These are phyloP conservation scores for Agonum fuliginosum DNA, from an alignment of 2,888 invertebrate genomes.

Conservation along the genomic window DNA sequence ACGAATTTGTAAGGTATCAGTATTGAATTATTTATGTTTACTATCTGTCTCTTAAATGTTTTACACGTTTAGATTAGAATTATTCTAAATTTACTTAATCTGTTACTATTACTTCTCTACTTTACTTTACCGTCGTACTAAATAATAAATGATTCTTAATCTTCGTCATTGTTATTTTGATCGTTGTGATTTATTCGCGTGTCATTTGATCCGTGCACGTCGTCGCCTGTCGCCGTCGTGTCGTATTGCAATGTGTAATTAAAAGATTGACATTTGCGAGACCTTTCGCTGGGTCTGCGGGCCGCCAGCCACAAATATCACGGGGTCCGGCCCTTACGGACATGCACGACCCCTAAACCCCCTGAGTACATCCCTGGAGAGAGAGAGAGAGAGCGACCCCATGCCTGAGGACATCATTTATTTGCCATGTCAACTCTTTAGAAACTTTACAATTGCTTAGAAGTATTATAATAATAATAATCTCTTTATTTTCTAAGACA, in stretches of 20 bases:
- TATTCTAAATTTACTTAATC: too few species aligned
- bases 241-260: conserved; percentile 63
- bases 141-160: conserved; percentile 2
- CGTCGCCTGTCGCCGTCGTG: neutral
- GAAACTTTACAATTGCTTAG: neutral
- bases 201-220: conserved; percentile 29
- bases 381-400: neutral
- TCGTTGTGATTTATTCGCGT: neutral
- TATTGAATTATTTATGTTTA: too few species aligned
- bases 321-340: conserved; percentile 49
- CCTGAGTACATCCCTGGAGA: conserved; percentile 22
- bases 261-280: conserved; percentile 66
- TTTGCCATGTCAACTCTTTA: conserved; percentile 29
- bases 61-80: too few species aligned
- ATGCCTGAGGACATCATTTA: conserved; percentile 11
- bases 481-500: neutral
- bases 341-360: neutral
- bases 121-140: too few species aligned
- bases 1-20: too few species aligned
- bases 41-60: too few species aligned
- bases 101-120: too few species aligned
- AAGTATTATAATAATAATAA: neutral
- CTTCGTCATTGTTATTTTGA: neutral
- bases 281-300: conserved; percentile 64
- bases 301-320: conserved; percentile 52